Evolutionary conservation across 2,113 vertebrate species (phyloP).

Genomic region (Hepsetus odoe): DNA sequence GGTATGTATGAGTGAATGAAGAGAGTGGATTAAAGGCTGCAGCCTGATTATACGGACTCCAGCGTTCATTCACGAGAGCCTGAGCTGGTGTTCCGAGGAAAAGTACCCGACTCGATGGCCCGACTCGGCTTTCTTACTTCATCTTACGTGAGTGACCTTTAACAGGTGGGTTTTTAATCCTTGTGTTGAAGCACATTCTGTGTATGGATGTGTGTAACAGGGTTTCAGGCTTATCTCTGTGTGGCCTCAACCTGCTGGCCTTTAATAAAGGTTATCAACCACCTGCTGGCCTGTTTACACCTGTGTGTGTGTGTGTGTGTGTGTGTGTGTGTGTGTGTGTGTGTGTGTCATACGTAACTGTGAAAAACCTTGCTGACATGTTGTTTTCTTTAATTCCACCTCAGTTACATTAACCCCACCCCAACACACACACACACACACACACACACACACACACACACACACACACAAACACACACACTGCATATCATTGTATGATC

Average conservation of each 20-base stretch:
- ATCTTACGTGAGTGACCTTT: neutral
- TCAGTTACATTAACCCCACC: no score
- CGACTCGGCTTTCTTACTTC: neutral
- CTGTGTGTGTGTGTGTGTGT: constrained; percentile 14
- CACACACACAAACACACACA: no score
- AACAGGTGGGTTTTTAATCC: neutral
- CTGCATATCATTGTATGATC: no score
- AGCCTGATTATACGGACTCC: no score
- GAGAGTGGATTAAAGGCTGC: no score
- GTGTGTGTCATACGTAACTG: neutral
- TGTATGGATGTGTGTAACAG: neutral
- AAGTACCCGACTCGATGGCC: neutral
- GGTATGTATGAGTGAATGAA: no score
- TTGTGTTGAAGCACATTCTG: neutral
- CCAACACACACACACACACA: no score
- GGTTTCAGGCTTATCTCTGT: neutral
- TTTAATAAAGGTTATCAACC: neutral
- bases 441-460: no score
- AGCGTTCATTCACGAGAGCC: neutral
- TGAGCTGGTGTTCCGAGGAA: neutral
- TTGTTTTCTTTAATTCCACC: no score
- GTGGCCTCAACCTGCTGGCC: constrained; percentile 1
- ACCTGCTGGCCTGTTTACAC: constrained; percentile 4
- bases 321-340: constrained; percentile 14
- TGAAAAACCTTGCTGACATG: no score